Evolutionary conservation across 2,888 invertebrate genomes (phyloP), one percentile per base, ranked within the genome.

Genomic region (Dendrolimus houi): DNA sequence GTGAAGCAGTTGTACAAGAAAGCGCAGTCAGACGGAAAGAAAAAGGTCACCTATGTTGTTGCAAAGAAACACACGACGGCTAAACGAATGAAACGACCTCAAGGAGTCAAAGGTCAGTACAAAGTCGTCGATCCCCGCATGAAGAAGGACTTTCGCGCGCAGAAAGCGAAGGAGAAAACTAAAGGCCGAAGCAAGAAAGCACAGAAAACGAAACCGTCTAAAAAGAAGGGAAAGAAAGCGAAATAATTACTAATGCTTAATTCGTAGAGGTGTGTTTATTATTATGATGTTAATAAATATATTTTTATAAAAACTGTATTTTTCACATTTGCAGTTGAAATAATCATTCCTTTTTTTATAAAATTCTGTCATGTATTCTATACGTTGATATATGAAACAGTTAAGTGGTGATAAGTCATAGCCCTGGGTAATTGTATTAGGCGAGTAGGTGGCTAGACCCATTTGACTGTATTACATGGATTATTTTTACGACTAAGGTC

Each of bases 71-170:
- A 95, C 68, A 93, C 92, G 63, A 92, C 95, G 0, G 94, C 95
- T 0, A 97, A 96, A 74, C 92, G 94, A 57, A 94, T 95, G 60
- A 91, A 93, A 56, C 92, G 98, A 65, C 98, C 98, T 8, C 85
- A 94, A 0, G 98, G 98, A 53, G 95, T 98, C 29, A 97, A 97
- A 83, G 99, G 99, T 57, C 95, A 93, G 47, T 99, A 96, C 84
- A 97, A 95, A 81, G 95, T 98, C n/a, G 99, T 99, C 7, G 99
- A 99, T 92, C 94, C 96, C 1, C 92, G 99, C 66, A 95, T 98
- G 95, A 99, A 99, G 86, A 99, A 99, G 83, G 99, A 99, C 80
- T 87, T 95, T 72, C 92, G 95, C 61, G 94, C 95, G 0, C 87
- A 92, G 66, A 93, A 94, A 77, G 86, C 91, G 13, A 93, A 92